Conservation (phyloP, 1,140 invertebrate species). For the Drosophila mauritiana region DNA sequence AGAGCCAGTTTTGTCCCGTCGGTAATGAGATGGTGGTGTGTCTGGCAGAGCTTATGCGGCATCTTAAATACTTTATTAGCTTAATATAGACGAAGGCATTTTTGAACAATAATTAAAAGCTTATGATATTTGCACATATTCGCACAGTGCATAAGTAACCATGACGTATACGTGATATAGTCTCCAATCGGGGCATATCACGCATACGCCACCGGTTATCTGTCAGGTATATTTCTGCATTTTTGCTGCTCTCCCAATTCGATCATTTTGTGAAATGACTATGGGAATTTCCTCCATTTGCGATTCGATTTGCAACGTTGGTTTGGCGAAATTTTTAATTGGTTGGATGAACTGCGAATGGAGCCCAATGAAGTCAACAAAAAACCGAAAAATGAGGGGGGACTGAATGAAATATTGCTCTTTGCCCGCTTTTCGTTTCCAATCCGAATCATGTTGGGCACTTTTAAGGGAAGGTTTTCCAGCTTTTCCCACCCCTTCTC, state of each 20-base stretch:
- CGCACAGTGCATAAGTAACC: background rate
- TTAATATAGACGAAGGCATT: background rate
- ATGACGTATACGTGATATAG: background rate
- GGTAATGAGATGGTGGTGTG: background rate
- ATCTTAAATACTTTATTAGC: background rate
- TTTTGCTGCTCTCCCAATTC: background rate
- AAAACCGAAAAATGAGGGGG: background rate
- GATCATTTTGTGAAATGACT: background rate
- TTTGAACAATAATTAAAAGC: too few relatives aligned
- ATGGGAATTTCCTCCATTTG: background rate
- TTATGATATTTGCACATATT: background rate
- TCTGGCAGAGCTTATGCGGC: too few relatives aligned
- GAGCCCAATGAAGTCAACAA: too few relatives aligned
- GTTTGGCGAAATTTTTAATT: slow-evolving; percentile 1
- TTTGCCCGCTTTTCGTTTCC: background rate
- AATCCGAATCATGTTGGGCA: background rate
- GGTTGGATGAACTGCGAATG: slow-evolving; percentile 3
- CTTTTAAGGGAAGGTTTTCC: background rate
- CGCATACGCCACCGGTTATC: background rate
- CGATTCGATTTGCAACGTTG: background rate
- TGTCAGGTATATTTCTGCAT: background rate
- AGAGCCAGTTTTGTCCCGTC: background rate
- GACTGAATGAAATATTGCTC: background rate
- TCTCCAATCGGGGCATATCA: background rate
- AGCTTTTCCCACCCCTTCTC: background rate